Base-by-base conservation (phyloP, 1,140 invertebrate species). In the Wasmannia auropunctata region DNA sequence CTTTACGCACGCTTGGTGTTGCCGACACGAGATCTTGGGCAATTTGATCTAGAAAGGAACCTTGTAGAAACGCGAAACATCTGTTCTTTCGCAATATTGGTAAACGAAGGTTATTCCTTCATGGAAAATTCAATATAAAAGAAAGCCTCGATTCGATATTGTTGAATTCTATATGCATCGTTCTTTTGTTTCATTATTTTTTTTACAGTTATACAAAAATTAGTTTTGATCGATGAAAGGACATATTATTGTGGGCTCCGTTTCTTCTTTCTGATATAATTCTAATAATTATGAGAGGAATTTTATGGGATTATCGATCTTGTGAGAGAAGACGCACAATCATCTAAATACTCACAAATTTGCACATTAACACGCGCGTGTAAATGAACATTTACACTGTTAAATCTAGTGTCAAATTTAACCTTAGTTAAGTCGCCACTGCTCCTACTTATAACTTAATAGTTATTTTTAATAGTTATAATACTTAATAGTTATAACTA, bases 21-120 rank as follows among this genome's bases (percentile, higher is more conserved):
- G 54, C 34, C 49, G 11, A 37, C n/a, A 22, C 8, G 51, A 70
- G 37, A 74, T 37, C 25, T 83, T 54, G 14, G 40, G 25, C 25
- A 56, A 81, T 43, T 19, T 28, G 62, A 83, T 72, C 37, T 83
- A 58, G 67, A 83, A 74, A 74, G 62, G 31, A 74, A 72, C 34
- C 6, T 69, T 14, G 14, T n/a, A n/a, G 65, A 14, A 49, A 37
- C 67, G 28, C n/a, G 60, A 83, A 74, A 74, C 51, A 58, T 6
- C 31, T 8, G 14, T 74, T 31, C 37, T 58, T 74, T 58, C 79
- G 34, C n/a, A 70, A 70, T 43, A 34, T 7, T 22, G 1, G 4
- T 14, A 28, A 22, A 54, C 8, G 63, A 80, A 80, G 63, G 34
- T 31, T 70, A 54, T 31, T 72, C 16, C 11, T n/a, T 28, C 3